Conservation (phyloP, 2,888 invertebrate species). For the Drosophila neotestacea region DNA sequence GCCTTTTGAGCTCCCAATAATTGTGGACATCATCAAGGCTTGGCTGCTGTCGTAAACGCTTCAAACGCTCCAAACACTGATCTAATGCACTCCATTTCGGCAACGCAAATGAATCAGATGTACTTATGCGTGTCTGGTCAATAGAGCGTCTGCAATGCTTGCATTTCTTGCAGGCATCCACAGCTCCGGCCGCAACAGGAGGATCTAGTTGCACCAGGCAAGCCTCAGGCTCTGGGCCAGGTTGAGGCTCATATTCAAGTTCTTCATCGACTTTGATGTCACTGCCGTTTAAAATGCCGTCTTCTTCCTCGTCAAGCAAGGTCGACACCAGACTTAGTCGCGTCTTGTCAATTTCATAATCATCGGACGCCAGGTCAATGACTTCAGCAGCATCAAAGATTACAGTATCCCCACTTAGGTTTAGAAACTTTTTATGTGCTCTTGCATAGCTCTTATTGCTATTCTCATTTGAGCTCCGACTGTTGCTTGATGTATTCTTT, state of each 20-base stretch:
- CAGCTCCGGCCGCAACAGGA: constrained; percentile 25
- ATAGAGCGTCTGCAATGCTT: constrained; percentile 59
- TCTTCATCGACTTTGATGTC: constrained; percentile 2
- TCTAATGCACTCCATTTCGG: constrained; percentile 41
- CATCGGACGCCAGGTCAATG: constrained; percentile 13
- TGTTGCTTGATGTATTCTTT: constrained; percentile 19
- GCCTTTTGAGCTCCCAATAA: constrained; percentile 56
- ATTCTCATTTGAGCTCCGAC: constrained; percentile 49
- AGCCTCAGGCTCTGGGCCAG: constrained; percentile 12
- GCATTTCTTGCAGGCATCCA: constrained; percentile 65
- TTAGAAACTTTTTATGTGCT: constrained; percentile 43
- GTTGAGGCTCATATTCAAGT: constrained; percentile 1
- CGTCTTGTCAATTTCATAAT: constrained; percentile 58
- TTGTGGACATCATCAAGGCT: constrained; percentile 57
- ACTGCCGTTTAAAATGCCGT: not conserved
- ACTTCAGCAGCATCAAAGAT: constrained; percentile 36
- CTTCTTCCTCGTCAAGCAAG: constrained; percentile 55
- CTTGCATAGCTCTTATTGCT: constrained; percentile 35
- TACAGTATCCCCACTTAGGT: constrained; percentile 59
- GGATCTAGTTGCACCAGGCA: constrained; percentile 42
- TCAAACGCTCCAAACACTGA: constrained; percentile 49
- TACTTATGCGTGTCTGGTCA: constrained; percentile 26
- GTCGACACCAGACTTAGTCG: constrained; percentile 71
- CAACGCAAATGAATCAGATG: constrained; percentile 56
- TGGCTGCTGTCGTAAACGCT: constrained; percentile 49